Base-by-base conservation (phyloP, 1,140 invertebrate genomes). In the Drosophila parvula region DNA sequence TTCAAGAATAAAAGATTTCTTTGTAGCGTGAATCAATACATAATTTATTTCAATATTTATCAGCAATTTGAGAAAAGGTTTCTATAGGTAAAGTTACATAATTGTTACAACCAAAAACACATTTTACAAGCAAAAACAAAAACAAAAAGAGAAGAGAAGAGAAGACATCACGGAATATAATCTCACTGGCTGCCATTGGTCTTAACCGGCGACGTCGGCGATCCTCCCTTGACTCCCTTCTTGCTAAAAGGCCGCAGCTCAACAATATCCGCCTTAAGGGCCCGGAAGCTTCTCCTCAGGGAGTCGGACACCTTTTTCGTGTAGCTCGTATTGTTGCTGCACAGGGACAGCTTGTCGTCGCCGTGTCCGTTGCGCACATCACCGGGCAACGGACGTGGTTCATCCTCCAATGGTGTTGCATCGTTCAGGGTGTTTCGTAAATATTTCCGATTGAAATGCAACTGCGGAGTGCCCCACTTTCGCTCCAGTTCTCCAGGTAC, bases 401-500 rank as follows among this genome's bases (percentile, higher is more conserved):
- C 75, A 22, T 90, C 81, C 22, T 75, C 78, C 16, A 59, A 4
- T 32, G 81, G 70, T 59, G 56, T 30, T n/a, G 68, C 22, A 43
- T 70, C 76, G 22, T 63, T 76, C 16, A 74, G 53, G 5, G 76
- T 65, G 36, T 81, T 84, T 1, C 78, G 71, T 57, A 91, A 69
- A 51, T 91, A 91, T 48, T 91, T 91, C n/a, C 90, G 78, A 71
- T 91, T 91, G 16, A 91, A 91, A 55, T 91, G 88, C 57, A 91
- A 45, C 38, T 91, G 90, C 8, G 90, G 90, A 12, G 90, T 91
- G 12, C 90, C 90, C 90, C 90, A 91, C 53, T 91, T 91, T 9
- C 81, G 77, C 48, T 84, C 70, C 5, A 89, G 40, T 41, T 88
- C 83, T 50, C n/a, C n/a, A n/a, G 36, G 22, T 3, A 30, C 30